Percentiles rank a stretch among this genome's conserved stretches.
Conservation (phyloP, 2,888 invertebrate genomes). For the Troides aeacus region DNA sequence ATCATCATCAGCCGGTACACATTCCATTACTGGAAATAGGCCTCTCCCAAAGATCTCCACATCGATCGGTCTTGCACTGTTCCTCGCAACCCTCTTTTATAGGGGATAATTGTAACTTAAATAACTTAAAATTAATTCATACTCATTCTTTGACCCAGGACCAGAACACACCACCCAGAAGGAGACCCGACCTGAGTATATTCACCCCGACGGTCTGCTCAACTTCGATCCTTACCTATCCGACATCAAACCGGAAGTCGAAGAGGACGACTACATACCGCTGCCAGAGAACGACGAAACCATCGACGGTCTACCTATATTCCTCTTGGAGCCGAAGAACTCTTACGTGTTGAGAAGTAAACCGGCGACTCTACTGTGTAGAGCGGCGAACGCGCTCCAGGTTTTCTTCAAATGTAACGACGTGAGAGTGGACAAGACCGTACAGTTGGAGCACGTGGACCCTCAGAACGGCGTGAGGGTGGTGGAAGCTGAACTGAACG, state of each 20-base stretch:
- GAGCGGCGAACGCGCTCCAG: slow-evolving; percentile 94
- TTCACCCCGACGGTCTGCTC: slow-evolving; percentile 68
- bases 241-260: slow-evolving; percentile 66
- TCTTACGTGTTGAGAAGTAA: slow-evolving; percentile 93
- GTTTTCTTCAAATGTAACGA: slow-evolving; percentile 90
- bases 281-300: slow-evolving; percentile 80
- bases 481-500: slow-evolving; percentile 87
- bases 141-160: slow-evolving; percentile 45
- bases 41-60: too few species aligned
- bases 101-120: too few species aligned
- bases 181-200: slow-evolving; percentile 70
- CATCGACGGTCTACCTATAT: slow-evolving; percentile 88
- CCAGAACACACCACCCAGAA: slow-evolving; percentile 65
- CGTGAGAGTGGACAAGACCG: slow-evolving; percentile 75
- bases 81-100: too few species aligned
- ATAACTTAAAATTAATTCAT: too few species aligned
- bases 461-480: slow-evolving; percentile 89
- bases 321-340: slow-evolving; percentile 92
- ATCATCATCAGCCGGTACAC: too few species aligned
- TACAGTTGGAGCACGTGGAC: slow-evolving; percentile 87
- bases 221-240: slow-evolving; percentile 71
- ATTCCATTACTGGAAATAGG: too few species aligned
- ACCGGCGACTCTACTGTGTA: slow-evolving; percentile 92
- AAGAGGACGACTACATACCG: slow-evolving; percentile 75
- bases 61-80: too few species aligned